Base-by-base conservation (phyloP, 2,888 invertebrate species). In the Zootermopsis nevadensis region DNA sequence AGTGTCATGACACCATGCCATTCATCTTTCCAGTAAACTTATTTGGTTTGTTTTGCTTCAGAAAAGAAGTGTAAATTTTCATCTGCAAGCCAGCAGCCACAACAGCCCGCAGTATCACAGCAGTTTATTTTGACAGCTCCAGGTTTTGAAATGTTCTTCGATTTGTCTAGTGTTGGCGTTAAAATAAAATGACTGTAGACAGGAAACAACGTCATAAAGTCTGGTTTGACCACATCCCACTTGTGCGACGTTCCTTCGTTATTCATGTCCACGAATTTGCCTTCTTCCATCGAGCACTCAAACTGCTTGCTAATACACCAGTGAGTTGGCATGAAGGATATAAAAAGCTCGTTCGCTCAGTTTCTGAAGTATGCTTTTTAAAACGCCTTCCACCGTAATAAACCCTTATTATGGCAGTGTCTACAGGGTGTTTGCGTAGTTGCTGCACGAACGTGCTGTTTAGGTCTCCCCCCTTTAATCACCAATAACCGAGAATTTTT, bases 171-270 rank as follows among this genome's bases (percentile, higher is more conserved):
- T 12, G 60, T 60, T 60, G n/a, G n/a, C 60, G 60, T 60, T 60
- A 60, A n/a, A 60, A n/a, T 60, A 27, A 60, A 60, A 60, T 27
- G n/a, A 27, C 27, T 60, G 60, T 60, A n/a, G 60, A 60, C 60
- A 60, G 60, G 60, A 60, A 60, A 27, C 60, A 12, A 53, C 53
- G 60, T n/a, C 60, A 60, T 60, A 60, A 60, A 60, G 60, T 60
- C 60, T 60, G 27, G 60, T 60, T n/a, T 60, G 60, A 60, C 60
- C 60, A 60, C 60, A 60, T 60, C 60, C 60, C 60, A 60, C 60
- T n/a, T 60, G 60, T 27, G 60, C n/a, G 60, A 60, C 60, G 60
- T n/a, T n/a, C n/a, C n/a, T n/a, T n/a, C n/a, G n/a, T 27, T n/a
- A 60, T 27, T 60, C 60, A 1, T n/a, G 7, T 60, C 27, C n/a